Evolutionary conservation across 2,888 invertebrate genomes (phyloP).

Genomic region (Pegoplata infirma): DNA sequence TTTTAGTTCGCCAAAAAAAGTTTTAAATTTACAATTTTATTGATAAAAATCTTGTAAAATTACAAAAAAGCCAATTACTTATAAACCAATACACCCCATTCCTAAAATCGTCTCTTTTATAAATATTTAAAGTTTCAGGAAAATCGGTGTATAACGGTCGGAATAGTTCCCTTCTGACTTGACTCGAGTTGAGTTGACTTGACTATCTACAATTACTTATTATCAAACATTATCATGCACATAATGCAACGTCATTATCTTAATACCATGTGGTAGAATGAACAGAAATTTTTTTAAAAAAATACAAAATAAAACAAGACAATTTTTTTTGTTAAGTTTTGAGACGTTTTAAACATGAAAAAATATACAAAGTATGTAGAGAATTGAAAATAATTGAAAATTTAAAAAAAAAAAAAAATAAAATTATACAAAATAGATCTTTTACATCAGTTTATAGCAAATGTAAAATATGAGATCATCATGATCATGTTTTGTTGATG

Average conservation of each 20-base stretch:
- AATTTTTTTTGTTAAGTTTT: background rate
- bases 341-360: background rate
- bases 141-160: no score
- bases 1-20: no score
- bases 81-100: no score
- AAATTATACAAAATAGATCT: background rate
- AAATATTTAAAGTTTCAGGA: no score
- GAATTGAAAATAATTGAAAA: background rate
- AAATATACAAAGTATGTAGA: background rate
- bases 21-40: no score
- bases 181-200: slow-evolving; percentile 14
- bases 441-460: background rate
- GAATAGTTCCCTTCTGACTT: no score
- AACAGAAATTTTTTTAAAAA: background rate
- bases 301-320: background rate
- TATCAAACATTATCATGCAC: slow-evolving; percentile 43
- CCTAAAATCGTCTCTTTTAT: no score
- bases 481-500: background rate
- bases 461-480: background rate
- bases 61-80: no score
- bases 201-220: slow-evolving; percentile 45
- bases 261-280: slow-evolving; percentile 41
- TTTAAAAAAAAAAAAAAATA: no score
- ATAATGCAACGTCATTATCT: slow-evolving; percentile 57
- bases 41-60: no score